phyloP scores from a whole-genome alignment of 1,140 invertebrate species.

The Sitophilus oryzae region DNA sequence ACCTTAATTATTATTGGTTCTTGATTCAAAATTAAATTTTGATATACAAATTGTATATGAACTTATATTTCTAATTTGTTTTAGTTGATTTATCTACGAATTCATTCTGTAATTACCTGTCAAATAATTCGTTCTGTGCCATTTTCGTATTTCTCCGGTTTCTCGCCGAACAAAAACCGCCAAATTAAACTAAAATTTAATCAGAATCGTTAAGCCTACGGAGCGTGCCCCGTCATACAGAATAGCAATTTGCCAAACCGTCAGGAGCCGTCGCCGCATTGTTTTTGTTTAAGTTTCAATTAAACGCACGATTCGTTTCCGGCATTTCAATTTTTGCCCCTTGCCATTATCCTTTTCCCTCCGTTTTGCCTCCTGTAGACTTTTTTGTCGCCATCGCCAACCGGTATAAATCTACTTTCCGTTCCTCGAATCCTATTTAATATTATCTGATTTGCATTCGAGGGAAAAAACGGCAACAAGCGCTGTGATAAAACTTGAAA shows the following conservation, averaged over 20 bases:
- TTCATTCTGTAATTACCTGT: no score
- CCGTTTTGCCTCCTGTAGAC: conserved; percentile 13
- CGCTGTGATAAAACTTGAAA: no score
- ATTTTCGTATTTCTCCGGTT: not conserved
- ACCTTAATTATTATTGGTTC: no score
- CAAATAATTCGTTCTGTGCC: no score
- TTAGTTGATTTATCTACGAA: no score
- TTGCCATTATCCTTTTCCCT: conserved; percentile 18
- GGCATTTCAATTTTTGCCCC: conserved; percentile 24
- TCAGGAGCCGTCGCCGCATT: conserved; percentile 17
- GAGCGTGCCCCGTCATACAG: conserved; percentile 19
- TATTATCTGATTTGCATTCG: not conserved
- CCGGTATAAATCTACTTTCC: not conserved
- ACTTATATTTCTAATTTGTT: no score
- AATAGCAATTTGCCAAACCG: conserved; percentile 19
- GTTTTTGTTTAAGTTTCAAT: conserved; percentile 25
- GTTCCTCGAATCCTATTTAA: not conserved
- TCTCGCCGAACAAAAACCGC: not conserved
- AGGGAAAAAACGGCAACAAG: not conserved
- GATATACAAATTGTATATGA: no score
- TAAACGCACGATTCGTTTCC: conserved; percentile 22
- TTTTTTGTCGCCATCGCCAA: not conserved
- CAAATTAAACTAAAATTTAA: not conserved
- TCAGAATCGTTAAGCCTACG: not conserved
- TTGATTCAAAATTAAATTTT: no score